phyloP scores from a whole-genome alignment of 2,797 vertebrate species.

The Anabas testudineus region DNA sequence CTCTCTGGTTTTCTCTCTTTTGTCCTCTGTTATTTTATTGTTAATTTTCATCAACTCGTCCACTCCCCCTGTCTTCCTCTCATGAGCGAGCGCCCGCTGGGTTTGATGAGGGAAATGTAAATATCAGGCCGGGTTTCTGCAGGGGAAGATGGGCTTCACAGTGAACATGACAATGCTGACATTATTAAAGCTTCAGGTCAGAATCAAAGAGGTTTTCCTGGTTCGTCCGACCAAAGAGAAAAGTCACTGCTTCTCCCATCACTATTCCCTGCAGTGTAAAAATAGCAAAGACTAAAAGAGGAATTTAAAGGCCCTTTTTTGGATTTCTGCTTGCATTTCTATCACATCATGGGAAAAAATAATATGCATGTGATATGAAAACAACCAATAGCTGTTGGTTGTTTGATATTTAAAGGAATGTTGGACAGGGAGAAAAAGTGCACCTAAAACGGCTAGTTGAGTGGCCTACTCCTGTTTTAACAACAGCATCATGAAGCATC shows the following conservation, averaged over 20 bases:
- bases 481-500: too few species aligned
- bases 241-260: neutral
- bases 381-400: too few species aligned
- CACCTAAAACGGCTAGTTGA: too few species aligned
- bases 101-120: constrained; percentile 67
- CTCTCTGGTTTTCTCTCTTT: constrained; percentile 2
- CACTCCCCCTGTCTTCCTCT: constrained; percentile 27
- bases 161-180: constrained; percentile 51
- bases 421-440: too few species aligned
- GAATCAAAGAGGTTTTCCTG: constrained; percentile 49
- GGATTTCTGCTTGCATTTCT: neutral
- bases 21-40: constrained; percentile 7
- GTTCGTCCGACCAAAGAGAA: neutral
- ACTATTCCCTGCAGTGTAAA: too few species aligned
- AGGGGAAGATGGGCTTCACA: constrained; percentile 39
- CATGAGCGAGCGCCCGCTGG: constrained; percentile 51
- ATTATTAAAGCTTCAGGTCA: constrained; percentile 58
- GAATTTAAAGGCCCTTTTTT: neutral
- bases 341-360: neutral
- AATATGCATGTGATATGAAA: too few species aligned
- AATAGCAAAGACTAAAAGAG: neutral
- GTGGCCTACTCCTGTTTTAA: too few species aligned
- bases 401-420: too few species aligned
- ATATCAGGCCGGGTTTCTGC: constrained; percentile 64
- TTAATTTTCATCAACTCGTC: constrained; percentile 24